A percentile compares a stretch with the other conserved stretches of the same genome.
These are phyloP conservation scores for Hylaeus volcanicus DNA, from an alignment of 1,140 invertebrate species.

Conservation along the genomic window DNA sequence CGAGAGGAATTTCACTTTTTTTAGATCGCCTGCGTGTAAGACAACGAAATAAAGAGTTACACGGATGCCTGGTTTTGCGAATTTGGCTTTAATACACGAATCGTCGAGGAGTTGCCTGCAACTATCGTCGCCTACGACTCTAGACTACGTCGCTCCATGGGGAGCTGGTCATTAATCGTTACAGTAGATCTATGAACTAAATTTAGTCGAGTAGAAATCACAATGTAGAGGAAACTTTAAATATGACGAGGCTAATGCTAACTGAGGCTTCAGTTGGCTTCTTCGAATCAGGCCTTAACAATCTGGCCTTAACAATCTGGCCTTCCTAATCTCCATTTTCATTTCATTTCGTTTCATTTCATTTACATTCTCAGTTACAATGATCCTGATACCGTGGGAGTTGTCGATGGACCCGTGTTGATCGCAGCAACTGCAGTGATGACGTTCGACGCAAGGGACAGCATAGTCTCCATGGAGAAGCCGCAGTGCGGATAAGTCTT, in stretches of 20 bases:
- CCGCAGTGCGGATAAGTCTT: slow-evolving; percentile 74
- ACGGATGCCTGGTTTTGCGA: not conserved
- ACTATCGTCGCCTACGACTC: not conserved
- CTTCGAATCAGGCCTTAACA: too few species aligned
- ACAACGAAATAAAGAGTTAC: slow-evolving; percentile 31
- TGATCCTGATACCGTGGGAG: slow-evolving; percentile 45
- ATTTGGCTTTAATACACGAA: not conserved
- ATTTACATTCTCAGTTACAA: slow-evolving; percentile 32
- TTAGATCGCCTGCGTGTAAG: slow-evolving; percentile 6
- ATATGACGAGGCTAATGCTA: too few species aligned
- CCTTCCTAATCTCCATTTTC: too few species aligned
- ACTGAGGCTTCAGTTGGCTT: too few species aligned
- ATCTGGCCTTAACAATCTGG: too few species aligned
- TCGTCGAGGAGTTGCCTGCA: not conserved
- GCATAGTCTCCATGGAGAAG: slow-evolving; percentile 75
- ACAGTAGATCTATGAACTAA: not conserved
- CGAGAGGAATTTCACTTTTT: slow-evolving; percentile 36
- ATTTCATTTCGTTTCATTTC: too few species aligned
- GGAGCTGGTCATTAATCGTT: not conserved
- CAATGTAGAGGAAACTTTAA: too few species aligned
- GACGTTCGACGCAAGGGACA: slow-evolving; percentile 70
- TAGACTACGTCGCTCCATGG: not conserved
- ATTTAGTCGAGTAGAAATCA: not conserved
- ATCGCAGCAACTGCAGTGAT: slow-evolving; percentile 45
- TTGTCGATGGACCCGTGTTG: slow-evolving; percentile 42